Evolutionary conservation across 2,797 vertebrate species (phyloP).

Genomic region (Smutsia temminckii): DNA sequence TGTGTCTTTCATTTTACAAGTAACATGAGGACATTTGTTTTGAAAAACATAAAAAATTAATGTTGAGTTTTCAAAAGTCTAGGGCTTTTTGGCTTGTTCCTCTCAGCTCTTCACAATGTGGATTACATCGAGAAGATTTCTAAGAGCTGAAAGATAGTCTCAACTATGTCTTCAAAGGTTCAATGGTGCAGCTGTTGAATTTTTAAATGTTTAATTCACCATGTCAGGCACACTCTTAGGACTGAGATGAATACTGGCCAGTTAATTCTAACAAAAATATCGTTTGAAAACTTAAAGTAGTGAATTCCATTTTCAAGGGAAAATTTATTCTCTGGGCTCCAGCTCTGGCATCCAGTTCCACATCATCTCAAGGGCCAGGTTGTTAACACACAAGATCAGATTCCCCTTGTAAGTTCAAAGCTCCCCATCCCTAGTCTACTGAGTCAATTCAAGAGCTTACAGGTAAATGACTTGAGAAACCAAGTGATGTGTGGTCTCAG

Average conservation of each 20-base stretch:
- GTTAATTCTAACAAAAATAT: constrained; percentile 41
- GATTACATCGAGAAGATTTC: background rate
- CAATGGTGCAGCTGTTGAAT: background rate
- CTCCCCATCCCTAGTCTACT: background rate
- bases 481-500: background rate
- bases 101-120: background rate
- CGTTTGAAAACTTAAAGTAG: constrained; percentile 2
- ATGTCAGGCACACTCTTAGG: background rate
- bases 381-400: background rate
- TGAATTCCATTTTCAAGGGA: background rate
- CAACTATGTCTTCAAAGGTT: constrained; percentile 6
- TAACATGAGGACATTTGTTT: constrained; percentile 60
- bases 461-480: background rate
- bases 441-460: background rate
- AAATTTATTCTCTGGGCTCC: background rate
- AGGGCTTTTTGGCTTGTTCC: constrained; percentile 5
- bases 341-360: background rate
- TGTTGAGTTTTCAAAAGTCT: constrained; percentile 20
- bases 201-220: constrained; percentile 12
- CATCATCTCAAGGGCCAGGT: background rate
- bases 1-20: constrained; percentile 51
- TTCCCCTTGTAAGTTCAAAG: background rate
- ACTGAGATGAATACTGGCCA: background rate
- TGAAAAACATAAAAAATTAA: constrained; percentile 53
- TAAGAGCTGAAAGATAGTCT: constrained; percentile 22